These are phyloP conservation scores for Agrilus cyanescens DNA, from an alignment of 2,888 invertebrate species.

Conservation along the genomic window DNA sequence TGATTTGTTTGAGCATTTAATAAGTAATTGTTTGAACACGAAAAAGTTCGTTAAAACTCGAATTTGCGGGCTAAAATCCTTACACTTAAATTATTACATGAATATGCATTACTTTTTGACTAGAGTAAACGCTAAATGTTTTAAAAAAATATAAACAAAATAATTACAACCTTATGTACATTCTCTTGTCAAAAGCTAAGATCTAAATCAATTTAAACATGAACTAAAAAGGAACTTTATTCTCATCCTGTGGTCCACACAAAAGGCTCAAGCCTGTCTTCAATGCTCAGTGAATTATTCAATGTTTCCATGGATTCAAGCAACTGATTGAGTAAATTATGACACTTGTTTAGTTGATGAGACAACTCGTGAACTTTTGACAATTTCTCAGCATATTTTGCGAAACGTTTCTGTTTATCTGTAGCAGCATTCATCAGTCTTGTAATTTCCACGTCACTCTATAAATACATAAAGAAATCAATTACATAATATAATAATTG, in stretches of 20 bases:
- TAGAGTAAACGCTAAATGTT: too few relatives aligned
- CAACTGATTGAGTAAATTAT: slow-evolving; percentile 70
- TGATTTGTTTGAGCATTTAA: too few relatives aligned
- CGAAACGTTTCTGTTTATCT: slow-evolving; percentile 74
- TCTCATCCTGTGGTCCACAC: slow-evolving; percentile 68
- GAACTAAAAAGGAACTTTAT: slow-evolving; percentile 22
- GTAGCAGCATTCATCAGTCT: slow-evolving; percentile 56
- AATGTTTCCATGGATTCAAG: slow-evolving; percentile 75
- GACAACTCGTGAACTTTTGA: slow-evolving; percentile 73
- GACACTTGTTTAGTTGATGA: slow-evolving; percentile 70
- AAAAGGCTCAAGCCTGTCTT: slow-evolving; percentile 77
- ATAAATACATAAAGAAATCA: slow-evolving; percentile 17
- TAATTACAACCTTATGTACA: too few relatives aligned
- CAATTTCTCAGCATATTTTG: slow-evolving; percentile 76
- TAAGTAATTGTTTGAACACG: too few relatives aligned
- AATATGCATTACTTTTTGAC: too few relatives aligned
- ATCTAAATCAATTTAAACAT: background rate
- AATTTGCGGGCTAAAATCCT: too few relatives aligned
- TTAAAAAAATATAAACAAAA: too few relatives aligned
- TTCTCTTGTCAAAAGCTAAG: too few relatives aligned
- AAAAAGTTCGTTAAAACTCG: too few relatives aligned
- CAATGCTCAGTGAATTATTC: slow-evolving; percentile 70
- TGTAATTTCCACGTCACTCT: slow-evolving; percentile 63
- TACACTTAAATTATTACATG: too few relatives aligned
- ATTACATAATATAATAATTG: background rate